Evolutionary conservation across 2,888 invertebrate species (phyloP).

Genomic region (Melinaea menophilus): DNA sequence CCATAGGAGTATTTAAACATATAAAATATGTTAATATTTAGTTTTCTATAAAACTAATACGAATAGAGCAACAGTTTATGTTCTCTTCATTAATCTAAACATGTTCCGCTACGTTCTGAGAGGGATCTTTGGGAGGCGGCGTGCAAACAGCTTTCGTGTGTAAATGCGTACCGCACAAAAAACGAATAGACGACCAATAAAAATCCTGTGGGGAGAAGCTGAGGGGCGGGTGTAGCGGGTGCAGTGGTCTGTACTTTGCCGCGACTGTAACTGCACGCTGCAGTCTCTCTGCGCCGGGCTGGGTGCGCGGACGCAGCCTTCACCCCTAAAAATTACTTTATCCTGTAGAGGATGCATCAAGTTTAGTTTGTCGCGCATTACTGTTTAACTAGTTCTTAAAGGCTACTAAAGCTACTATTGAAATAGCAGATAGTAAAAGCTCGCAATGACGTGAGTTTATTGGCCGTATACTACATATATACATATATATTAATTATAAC

Average conservation of each 20-base stretch:
- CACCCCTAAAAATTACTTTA: conserved; percentile 29
- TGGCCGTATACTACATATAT: neutral
- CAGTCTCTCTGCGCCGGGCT: conserved; percentile 68
- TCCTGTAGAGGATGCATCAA: conserved; percentile 11
- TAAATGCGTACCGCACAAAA: conserved; percentile 69
- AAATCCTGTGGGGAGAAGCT: conserved; percentile 70
- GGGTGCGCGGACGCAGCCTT: conserved; percentile 74
- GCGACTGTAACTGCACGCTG: conserved; percentile 62
- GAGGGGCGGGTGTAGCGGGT: conserved; percentile 72
- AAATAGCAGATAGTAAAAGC: too few species aligned
- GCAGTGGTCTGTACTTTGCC: conserved; percentile 56
- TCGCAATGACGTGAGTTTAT: conserved; percentile 62
- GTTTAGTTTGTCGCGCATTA: conserved; percentile 33
- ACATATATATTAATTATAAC: conserved; percentile 15
- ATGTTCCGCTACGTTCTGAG: conserved; percentile 64
- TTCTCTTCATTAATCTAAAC: conserved; percentile 56
- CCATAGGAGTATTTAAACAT: too few species aligned
- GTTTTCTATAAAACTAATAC: conserved; percentile 39
- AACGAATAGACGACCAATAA: conserved; percentile 74
- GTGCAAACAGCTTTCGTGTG: conserved; percentile 69
- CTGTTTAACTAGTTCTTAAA: too few species aligned
- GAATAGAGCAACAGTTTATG: conserved; percentile 46
- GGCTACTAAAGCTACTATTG: too few species aligned
- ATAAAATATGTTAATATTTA: too few species aligned
- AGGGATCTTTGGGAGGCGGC: conserved; percentile 65